Evolutionary conservation across 2,888 invertebrate genomes (phyloP).

Genomic region (Thecophora atra): DNA sequence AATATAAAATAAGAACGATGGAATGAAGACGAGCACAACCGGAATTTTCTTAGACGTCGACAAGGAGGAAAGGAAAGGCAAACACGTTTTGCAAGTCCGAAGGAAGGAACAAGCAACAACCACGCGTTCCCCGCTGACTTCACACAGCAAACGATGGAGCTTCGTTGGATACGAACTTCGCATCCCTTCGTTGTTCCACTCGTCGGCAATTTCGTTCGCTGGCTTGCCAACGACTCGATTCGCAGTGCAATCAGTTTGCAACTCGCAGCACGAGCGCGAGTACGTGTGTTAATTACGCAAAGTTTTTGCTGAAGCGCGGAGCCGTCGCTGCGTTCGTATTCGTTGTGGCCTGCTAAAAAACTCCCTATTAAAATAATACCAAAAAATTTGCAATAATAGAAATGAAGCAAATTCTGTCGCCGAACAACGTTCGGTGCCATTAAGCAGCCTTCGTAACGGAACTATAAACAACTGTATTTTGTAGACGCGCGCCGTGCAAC

Average conservation of each 20-base stretch:
- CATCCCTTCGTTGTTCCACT: constrained; percentile 33
- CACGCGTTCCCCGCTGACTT: neutral
- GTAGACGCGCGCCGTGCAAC: too few relatives aligned
- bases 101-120: constrained; percentile 2
- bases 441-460: constrained; percentile 20
- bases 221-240: neutral
- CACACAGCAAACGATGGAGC: too few relatives aligned
- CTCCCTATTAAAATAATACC: too few relatives aligned
- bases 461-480: constrained; percentile 30
- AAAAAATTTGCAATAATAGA: too few relatives aligned
- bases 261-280: constrained; percentile 21
- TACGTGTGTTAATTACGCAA: neutral
- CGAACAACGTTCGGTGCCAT: too few relatives aligned
- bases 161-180: constrained; percentile 21
- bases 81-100: constrained; percentile 40
- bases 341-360: too few relatives aligned
- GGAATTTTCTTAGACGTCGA: neutral
- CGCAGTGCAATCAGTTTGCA: constrained; percentile 33
- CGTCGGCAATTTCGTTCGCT: constrained; percentile 18
- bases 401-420: too few relatives aligned
- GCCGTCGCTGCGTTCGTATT: neutral
- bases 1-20: neutral
- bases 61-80: constrained; percentile 35
- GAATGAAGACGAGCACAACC: neutral
- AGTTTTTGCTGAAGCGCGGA: neutral